phyloP scores from a whole-genome alignment of 2,888 invertebrate species.

The Hylaea fasciaria region DNA sequence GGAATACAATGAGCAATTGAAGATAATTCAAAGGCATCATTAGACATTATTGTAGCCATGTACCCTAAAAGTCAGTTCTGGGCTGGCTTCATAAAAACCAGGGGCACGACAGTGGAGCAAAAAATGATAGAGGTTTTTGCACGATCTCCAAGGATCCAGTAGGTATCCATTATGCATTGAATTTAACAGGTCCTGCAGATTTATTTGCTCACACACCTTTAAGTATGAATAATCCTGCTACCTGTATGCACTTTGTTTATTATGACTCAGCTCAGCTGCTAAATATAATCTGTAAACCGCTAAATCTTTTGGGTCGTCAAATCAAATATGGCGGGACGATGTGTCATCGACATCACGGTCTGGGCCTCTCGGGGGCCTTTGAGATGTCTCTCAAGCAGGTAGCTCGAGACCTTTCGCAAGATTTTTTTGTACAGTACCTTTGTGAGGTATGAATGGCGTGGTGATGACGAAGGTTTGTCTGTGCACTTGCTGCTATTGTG shows the following conservation, averaged over 20 bases:
- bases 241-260: conserved; percentile 35
- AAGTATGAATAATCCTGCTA: conserved; percentile 21
- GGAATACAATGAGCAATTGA: not conserved
- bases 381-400: conserved; percentile 69
- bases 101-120: conserved; percentile 25
- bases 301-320: conserved; percentile 46
- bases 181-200: not conserved
- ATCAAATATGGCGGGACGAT: conserved; percentile 53
- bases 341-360: conserved; percentile 68
- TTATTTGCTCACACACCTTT: conserved; percentile 3
- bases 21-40: conserved; percentile 7
- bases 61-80: conserved; percentile 12
- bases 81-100: conserved; percentile 22
- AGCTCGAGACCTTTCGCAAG: conserved; percentile 70
- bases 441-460: conserved; percentile 61
- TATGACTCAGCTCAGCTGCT: conserved; percentile 66
- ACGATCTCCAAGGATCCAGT: conserved; percentile 11
- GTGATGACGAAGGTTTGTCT: conserved; percentile 52
- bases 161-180: conserved; percentile 11
- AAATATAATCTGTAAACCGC: conserved; percentile 45
- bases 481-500: conserved; percentile 59
- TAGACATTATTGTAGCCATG: conserved; percentile 6
- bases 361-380: conserved; percentile 51
- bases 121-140: conserved; percentile 27
- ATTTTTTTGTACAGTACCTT: conserved; percentile 67